Evolutionary conservation across 1,140 invertebrate species (phyloP), one percentile per base, ranked within the genome.

Genomic region (Eulimnadia texana): DNA sequence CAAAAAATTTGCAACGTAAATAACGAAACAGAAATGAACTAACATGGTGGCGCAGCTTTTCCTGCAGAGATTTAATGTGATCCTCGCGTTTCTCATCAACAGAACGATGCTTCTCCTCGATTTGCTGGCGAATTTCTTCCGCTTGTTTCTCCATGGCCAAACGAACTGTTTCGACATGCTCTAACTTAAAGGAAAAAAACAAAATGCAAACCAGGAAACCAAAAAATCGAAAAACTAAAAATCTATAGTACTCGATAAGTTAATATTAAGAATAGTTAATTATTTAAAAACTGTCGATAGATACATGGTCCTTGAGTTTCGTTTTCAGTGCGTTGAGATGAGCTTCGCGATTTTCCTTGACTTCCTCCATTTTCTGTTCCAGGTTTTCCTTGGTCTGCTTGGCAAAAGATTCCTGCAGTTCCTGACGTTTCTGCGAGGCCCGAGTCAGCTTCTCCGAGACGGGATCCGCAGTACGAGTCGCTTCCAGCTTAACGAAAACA

Each of bases 281-380:
- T 54, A 13, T 20, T 23, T 23, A 2, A 25, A 16, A 51, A 13
- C 1, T 6, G 61, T 9, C 47, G 11, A 24, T 33, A 25, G 61
- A 75, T 68, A 80, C 79, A 70, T 82, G 80, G 63, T 87, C 90
- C 78, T 91, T 90, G 62, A 93, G 79, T 70, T 91, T 88, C 58
- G 83, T 84, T 70, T 87, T 88, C 68, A 93, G 73, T 68, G 90
- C 88, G 64, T 81, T 85, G 68, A 94, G 88, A 70, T 89, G 87
- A 2, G 84, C 84, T 71, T 93, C 89, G 65, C 91, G 79, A 68
- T 94, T 95, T 69, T 87, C 89, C 68, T 82, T 84, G 62, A 86
- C 84, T 62, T 79, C 80, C 70, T 91, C 90, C 85, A 95, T 91
- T 74, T 93, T 93, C 53, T 86, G 81, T 69, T 92, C 86, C 50